Conservation (phyloP, 2,113 vertebrate genomes). For the Hyla sarda region DNA sequence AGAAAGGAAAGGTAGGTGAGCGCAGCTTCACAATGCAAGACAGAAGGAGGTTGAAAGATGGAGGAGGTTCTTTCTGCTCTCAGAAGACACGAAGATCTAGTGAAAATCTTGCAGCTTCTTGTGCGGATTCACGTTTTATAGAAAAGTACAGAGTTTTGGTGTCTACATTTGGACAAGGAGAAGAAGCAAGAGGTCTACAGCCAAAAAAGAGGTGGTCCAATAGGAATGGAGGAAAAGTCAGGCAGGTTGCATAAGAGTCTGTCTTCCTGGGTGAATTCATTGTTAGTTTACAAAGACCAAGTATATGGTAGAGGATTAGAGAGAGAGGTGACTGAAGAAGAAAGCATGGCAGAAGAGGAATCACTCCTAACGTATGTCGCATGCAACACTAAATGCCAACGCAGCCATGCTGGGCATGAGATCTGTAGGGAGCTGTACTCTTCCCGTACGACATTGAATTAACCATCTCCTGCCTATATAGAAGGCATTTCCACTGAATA, state of each 20-base stretch:
- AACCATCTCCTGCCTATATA: background rate
- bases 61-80: constrained; percentile 5
- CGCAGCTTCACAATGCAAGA: background rate
- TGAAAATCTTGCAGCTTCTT: background rate
- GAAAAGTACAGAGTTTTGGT: background rate
- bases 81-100: background rate
- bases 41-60: background rate
- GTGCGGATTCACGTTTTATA: background rate
- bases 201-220: constrained; percentile 7
- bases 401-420: background rate
- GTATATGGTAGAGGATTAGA: background rate
- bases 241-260: background rate
- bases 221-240: background rate
- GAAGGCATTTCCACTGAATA: background rate
- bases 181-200: background rate
- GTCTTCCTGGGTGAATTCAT: background rate
- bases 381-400: background rate
- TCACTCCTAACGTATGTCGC: background rate
- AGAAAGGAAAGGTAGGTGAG: background rate
- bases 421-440: background rate
- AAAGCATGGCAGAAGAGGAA: background rate
- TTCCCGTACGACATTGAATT: background rate
- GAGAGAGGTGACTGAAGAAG: background rate
- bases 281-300: constrained; percentile 11
- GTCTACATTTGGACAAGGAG: background rate